Conservation (phyloP, 2,113 vertebrate genomes). For the Procavia capensis region DNA sequence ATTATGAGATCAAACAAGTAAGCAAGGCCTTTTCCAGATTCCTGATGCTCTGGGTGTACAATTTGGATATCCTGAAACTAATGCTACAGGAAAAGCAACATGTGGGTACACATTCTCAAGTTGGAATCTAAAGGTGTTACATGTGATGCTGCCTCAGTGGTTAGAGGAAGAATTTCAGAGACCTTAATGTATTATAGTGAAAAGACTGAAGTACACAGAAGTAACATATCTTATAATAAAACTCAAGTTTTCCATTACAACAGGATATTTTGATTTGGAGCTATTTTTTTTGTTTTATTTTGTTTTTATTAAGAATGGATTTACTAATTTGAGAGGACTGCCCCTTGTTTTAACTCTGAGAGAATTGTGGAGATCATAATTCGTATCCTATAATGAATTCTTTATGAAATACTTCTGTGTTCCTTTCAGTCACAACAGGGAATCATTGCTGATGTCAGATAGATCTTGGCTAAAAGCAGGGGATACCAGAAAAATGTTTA, state of each 20-base stretch:
- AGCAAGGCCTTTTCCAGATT: not conserved
- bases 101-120: not conserved
- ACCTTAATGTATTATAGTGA: not conserved
- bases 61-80: not conserved
- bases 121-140: not conserved
- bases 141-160: not conserved
- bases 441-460: no score
- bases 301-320: not conserved
- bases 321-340: constrained; percentile 35
- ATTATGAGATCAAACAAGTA: not conserved
- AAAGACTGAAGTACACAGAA: not conserved
- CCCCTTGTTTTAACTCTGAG: not conserved
- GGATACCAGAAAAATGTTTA: no score
- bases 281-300: not conserved
- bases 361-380: not conserved
- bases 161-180: not conserved
- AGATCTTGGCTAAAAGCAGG: no score
- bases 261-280: not conserved
- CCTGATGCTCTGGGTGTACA: not conserved
- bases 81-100: not conserved
- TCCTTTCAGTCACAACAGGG: not conserved
- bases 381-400: not conserved
- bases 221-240: not conserved
- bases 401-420: not conserved
- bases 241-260: not conserved